Evolutionary conservation across 2,113 vertebrate species (phyloP), one percentile per base, ranked within the genome.

Genomic region (Chlamydotis undulata): DNA sequence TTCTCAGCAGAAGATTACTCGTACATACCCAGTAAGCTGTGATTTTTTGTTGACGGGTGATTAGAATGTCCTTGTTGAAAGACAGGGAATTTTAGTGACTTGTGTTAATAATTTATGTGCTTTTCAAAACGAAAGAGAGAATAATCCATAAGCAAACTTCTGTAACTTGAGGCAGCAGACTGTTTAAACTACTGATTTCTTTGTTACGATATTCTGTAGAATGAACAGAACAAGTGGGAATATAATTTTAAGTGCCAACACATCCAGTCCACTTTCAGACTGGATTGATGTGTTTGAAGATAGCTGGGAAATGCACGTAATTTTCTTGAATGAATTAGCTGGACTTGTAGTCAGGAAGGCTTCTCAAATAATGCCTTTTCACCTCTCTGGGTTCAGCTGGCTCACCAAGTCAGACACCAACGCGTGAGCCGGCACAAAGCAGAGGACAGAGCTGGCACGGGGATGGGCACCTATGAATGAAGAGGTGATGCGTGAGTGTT

Each of bases 241-340:
- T 84, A 24, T 33, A 68, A 45, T 79, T 78, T 29, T 31, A 87
- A 94, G 25, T 64, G 55, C 57, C 39, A 50, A 11, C 31, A 73
- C 68, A 73, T 83, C 39, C 68, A 35, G 56, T 41, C 60, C 35
- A 6, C 85, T 87, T 93, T 91, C 86, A 76, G 61, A n/a, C 56
- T 84, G 45, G 73, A 86, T 22, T 61, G 90, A 83, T 70, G 55
- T 61, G 41, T 93, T 87, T 87, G 50, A 85, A 74, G 82, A 65
- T 85, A 87, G 85, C 33, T 73, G 70, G 31, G 55, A 92, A 90
- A 80, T 74, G 35, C 45, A 55, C 89, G 31, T 86, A 61, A 83
- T 83, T 88, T 86, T 88, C 63, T 65, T 90, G 82, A 88, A 73
- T 23, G 45, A 86, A 77, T 96, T 93, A 92, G 76, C 41, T 28